A percentile compares a stretch with the other conserved stretches of the same genome.
Evolutionary conservation across 2,113 vertebrate species (phyloP).

Genomic region (Suncus etruscus): DNA sequence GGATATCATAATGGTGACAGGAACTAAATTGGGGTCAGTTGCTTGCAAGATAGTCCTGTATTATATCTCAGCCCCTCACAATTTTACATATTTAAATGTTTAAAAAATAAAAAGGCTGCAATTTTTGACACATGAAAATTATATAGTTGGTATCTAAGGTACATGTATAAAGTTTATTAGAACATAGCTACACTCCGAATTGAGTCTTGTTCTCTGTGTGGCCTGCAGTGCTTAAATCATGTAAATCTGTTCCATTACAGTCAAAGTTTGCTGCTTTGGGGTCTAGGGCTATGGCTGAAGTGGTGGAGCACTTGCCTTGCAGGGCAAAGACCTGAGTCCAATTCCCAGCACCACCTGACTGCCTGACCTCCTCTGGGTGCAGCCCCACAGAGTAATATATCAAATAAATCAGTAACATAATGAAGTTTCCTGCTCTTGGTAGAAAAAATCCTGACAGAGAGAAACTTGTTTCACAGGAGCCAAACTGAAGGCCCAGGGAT

Average conservation of each 20-base stretch:
- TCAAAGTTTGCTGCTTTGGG: neutral
- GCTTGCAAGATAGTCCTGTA: too few species aligned
- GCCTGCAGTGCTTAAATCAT: neutral
- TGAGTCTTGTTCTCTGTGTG: neutral
- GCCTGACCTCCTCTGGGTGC: too few species aligned
- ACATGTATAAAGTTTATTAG: neutral
- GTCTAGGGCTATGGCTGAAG: too few species aligned
- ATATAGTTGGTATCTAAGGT: neutral
- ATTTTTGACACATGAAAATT: slow-evolving; percentile 1
- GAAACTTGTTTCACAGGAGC: neutral
- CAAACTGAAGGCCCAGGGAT: neutral
- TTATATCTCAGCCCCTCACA: too few species aligned
- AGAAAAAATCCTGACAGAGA: neutral
- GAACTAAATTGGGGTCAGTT: too few species aligned
- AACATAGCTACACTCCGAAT: neutral
- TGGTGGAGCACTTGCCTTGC: too few species aligned
- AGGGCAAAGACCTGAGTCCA: too few species aligned
- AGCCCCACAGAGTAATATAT: too few species aligned
- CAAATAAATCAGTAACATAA: too few species aligned
- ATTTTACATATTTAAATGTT: slow-evolving; percentile 27
- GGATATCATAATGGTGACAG: too few species aligned
- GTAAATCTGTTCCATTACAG: neutral
- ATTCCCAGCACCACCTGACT: too few species aligned
- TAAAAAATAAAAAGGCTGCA: slow-evolving; percentile 25
- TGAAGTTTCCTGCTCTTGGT: too few species aligned